Evolutionary conservation across 2,888 invertebrate species (phyloP), one percentile per base, ranked within the genome.

Genomic region (Ceramica pisi): DNA sequence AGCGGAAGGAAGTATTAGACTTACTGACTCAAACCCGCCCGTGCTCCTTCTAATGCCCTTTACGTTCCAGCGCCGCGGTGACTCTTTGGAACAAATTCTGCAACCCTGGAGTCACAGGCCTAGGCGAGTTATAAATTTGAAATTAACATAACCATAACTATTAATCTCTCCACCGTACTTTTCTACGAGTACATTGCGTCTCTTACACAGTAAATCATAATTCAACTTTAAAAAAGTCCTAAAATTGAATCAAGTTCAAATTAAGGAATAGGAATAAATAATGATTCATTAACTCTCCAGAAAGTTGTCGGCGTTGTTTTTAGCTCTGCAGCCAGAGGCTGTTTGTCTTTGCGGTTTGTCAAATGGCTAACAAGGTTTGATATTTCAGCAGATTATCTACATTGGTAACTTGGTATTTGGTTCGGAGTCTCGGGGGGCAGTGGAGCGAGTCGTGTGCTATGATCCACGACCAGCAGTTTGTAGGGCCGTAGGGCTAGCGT

Each of bases 401-500:
- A 69, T 57, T 69, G 50, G 63, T 69, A 55, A 69, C 67, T 57
- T 69, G 50, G 63, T 69, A 55, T 64, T 77, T 50, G 56, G 67
- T 76, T 78, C 65, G 21, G 65, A 61, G 65, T 76, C 75, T 67
- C 56, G 55, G 41, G 56, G 55, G 66, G 53, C 77, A 86, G 35
- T 64, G 67, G 65, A 72, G 71, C 86, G 77, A 75, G 44, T 48
- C 63, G 74, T 74, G 86, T 74, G 75, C 78, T 71, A 48, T 80
- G 88, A 81, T 77, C 83, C 83, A 74, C 67, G 68, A 81, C 86
- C 23, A 53, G 41, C 60, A 67, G 66, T 73, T 82, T 78, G 65
- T 86, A 75, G 87, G 87, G 81, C 75, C 83, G 73, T 85, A 75
- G 81, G 74, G 73, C 78, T 75, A 80, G 21, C 61, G 61, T 78